phyloP scores from a whole-genome alignment of 2,797 vertebrate species.

The Discoglossus pictus region DNA sequence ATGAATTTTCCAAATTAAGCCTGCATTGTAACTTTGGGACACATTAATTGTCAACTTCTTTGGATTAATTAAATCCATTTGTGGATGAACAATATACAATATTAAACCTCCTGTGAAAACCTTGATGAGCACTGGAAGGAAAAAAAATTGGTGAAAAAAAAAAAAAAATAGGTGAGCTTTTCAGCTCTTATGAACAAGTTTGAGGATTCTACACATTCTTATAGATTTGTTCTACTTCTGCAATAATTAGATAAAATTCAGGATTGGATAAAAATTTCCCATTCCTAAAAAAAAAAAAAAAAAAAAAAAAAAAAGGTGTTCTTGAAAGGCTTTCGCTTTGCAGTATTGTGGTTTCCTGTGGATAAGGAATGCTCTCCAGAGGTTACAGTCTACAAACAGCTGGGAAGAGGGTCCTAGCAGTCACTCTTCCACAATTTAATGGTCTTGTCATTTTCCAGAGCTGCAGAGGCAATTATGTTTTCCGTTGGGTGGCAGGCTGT shows the following conservation, averaged over 20 bases:
- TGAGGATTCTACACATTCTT: neutral
- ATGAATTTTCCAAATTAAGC: too few species aligned
- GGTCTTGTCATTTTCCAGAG: slow-evolving; percentile 98
- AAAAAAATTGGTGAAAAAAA: too few species aligned
- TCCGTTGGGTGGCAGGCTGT: slow-evolving; percentile 98
- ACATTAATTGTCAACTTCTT: neutral
- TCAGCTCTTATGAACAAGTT: too few species aligned
- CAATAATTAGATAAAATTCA: slow-evolving; percentile 1
- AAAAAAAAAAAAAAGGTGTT: neutral
- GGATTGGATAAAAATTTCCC: slow-evolving; percentile 1
- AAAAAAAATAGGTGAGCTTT: neutral
- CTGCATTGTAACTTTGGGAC: too few species aligned
- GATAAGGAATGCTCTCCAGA: slow-evolving; percentile 12
- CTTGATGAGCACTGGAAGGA: too few species aligned
- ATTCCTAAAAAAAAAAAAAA: slow-evolving; percentile 5
- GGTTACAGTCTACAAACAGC: slow-evolving; percentile 19
- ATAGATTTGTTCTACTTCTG: slow-evolving; percentile 1
- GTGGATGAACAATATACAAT: neutral
- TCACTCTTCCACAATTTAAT: slow-evolving; percentile 99
- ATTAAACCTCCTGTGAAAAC: too few species aligned
- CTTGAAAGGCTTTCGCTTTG: neutral
- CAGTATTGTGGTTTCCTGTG: neutral
- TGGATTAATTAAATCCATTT: neutral
- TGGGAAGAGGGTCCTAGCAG: slow-evolving; percentile 74
- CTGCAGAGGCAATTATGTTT: slow-evolving; percentile 97